These are phyloP conservation scores for Pemphigus obesinymphae DNA, from an alignment of 1,140 invertebrate genomes.

Conservation along the genomic window DNA sequence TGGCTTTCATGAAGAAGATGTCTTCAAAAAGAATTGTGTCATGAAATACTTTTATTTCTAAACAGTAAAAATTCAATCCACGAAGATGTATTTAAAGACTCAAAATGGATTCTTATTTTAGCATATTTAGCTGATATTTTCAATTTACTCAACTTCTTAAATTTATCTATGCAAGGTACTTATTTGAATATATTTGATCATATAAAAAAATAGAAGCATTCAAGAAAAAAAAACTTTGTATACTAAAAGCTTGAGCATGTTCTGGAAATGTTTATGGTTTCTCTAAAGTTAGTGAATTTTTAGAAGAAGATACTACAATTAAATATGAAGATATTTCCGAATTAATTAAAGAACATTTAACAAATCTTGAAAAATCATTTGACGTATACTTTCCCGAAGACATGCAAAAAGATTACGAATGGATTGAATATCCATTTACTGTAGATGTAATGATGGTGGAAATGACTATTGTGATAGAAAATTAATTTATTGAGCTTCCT, in stretches of 20 bases:
- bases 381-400: background rate
- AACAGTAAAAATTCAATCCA: background rate
- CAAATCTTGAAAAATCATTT: background rate
- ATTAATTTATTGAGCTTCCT: background rate
- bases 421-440: background rate
- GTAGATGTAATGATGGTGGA: background rate
- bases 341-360: conserved; percentile 7
- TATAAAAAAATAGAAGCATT: conserved; percentile 11
- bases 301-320: conserved; percentile 2
- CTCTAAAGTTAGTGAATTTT: background rate
- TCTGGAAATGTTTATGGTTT: background rate
- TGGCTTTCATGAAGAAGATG: conserved; percentile 14
- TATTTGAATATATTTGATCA: conserved; percentile 43
- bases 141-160: conserved; percentile 51
- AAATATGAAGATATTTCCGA: too few species aligned
- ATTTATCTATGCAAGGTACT: conserved; percentile 46
- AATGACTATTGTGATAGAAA: background rate
- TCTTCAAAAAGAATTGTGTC: conserved; percentile 1
- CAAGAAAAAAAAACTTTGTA: background rate
- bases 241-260: background rate
- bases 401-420: background rate
- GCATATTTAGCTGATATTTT: conserved; percentile 28
- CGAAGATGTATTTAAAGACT: background rate
- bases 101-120: background rate
- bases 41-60: conserved; percentile 8